phyloP scores from a whole-genome alignment of 2,113 vertebrate genomes.

The Anthoscopus minutus region DNA sequence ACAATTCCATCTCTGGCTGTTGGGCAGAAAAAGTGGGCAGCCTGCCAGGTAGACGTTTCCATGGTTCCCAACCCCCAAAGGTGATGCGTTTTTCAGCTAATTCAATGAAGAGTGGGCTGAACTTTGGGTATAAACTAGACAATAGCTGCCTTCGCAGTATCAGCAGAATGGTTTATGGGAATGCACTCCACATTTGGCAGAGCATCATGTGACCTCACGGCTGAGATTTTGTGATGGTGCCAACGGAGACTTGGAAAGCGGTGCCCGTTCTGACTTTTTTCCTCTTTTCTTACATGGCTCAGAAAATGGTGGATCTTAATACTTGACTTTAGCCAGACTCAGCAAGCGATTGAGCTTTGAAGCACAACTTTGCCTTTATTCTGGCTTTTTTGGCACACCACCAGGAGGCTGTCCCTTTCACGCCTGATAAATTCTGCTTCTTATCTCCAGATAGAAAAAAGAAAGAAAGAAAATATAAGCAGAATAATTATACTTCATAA shows the following conservation, averaged over 20 bases:
- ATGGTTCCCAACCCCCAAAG: slow-evolving; percentile 92
- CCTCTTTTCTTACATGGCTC: slow-evolving; percentile 74
- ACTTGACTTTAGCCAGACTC: slow-evolving; percentile 81
- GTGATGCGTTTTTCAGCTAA: slow-evolving; percentile 87
- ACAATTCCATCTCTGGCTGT: slow-evolving; percentile 81
- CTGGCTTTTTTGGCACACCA: slow-evolving; percentile 78
- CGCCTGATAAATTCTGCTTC: slow-evolving; percentile 76
- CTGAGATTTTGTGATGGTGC: slow-evolving; percentile 86
- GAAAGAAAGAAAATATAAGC: slow-evolving; percentile 61
- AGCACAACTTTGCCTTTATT: slow-evolving; percentile 79
- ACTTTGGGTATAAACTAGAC: slow-evolving; percentile 90
- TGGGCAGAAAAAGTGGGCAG: slow-evolving; percentile 86
- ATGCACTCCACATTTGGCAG: slow-evolving; percentile 85
- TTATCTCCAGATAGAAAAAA: slow-evolving; percentile 70
- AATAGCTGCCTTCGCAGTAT: slow-evolving; percentile 95
- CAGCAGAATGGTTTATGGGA: slow-evolving; percentile 90
- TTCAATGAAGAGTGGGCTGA: slow-evolving; percentile 83
- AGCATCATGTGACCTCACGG: slow-evolving; percentile 87
- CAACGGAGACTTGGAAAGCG: slow-evolving; percentile 80
- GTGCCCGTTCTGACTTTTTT: slow-evolving; percentile 73
- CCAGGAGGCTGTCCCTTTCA: slow-evolving; percentile 81
- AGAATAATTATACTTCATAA: slow-evolving; percentile 68
- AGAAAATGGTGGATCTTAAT: slow-evolving; percentile 91
- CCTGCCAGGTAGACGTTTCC: slow-evolving; percentile 93
- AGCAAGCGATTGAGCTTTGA: slow-evolving; percentile 79